Conservation (phyloP, 2,888 invertebrate species). For the Agriopis aurantiaria region DNA sequence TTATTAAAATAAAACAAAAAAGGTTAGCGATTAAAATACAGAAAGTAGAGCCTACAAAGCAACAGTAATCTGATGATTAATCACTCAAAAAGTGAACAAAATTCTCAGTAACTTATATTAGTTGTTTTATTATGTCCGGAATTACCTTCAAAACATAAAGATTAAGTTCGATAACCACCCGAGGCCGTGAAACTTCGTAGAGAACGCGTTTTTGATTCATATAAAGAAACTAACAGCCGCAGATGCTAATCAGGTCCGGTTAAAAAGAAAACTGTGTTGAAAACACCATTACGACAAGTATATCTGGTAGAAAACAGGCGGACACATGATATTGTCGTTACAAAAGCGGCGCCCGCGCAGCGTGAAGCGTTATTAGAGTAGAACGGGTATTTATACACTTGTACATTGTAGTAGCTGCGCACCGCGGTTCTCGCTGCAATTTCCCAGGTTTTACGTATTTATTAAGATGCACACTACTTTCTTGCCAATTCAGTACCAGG, state of each 20-base stretch:
- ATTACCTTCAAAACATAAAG: slow-evolving; percentile 17
- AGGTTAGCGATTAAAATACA: neutral
- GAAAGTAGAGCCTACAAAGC: neutral
- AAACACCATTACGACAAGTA: slow-evolving; percentile 39
- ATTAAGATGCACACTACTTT: neutral
- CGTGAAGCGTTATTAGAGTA: slow-evolving; percentile 72
- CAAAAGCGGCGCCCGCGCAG: slow-evolving; percentile 57
- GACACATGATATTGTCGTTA: slow-evolving; percentile 56
- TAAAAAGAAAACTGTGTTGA: slow-evolving; percentile 37
- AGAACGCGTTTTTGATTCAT: slow-evolving; percentile 21
- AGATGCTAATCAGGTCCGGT: slow-evolving; percentile 31
- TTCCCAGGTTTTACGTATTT: neutral
- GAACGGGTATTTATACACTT: slow-evolving; percentile 53
- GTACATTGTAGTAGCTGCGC: neutral
- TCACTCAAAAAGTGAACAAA: neutral
- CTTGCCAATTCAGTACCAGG: too few relatives aligned
- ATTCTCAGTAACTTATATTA: neutral
- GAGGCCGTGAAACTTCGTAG: slow-evolving; percentile 15
- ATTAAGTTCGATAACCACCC: slow-evolving; percentile 17
- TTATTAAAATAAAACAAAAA: neutral
- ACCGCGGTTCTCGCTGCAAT: neutral
- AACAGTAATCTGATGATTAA: neutral
- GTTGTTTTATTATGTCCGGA: slow-evolving; percentile 22
- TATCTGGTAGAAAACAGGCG: slow-evolving; percentile 47
- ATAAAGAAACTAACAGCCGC: slow-evolving; percentile 23